Evolutionary conservation across 2,113 vertebrate species (phyloP), one percentile per base, ranked within the genome.

Genomic region (Eublepharis macularius): DNA sequence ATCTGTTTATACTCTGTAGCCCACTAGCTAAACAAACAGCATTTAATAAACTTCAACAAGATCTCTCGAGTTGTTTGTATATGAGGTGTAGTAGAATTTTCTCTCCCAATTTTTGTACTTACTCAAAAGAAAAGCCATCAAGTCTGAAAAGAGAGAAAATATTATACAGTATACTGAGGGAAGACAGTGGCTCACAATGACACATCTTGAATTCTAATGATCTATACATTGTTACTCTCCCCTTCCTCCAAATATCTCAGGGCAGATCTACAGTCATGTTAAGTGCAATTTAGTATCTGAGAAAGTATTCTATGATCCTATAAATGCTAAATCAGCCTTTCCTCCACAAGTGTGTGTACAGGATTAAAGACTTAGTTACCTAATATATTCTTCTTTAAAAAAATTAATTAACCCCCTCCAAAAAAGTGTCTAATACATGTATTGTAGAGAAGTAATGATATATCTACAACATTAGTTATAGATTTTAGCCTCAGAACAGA

Each of bases 91-190:
- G 88, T 2, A 1, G 2, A 69, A 86, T 82, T 91, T 63, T 66
- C 92, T 14, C 6, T 73, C 24, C 60, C 47, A 91, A 93, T 80
- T 76, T 80, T 89, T 91, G 87, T 97, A 98, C 98, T 98, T 96
- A 98, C 97, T 98, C 98, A 95, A 98, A 98, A 86, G 97, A 97
- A 97, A 98, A 98, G 94, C 97, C 97, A 96, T 98, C 98, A 70
- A 98, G 97, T 94, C 98, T 99, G 97, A 88, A 97, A 97, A 96
- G 90, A 96, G 94, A 91, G 95, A 91, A 94, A 93, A 93, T 86
- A 88, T 91, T 90, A 94, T 80, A 92, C 85, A 92, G 93, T 85
- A 87, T 10, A 34, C 51, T 47, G 41, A 36, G 39, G 60, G 19
- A 63, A 63, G 60, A 29, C 26, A 63, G 11, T 63, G 60, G 60